A percentile compares a stretch with the other conserved stretches of the same genome.
Evolutionary conservation across 2,888 invertebrate species (phyloP).

Genomic region (Digitonthophagus gazella): DNA sequence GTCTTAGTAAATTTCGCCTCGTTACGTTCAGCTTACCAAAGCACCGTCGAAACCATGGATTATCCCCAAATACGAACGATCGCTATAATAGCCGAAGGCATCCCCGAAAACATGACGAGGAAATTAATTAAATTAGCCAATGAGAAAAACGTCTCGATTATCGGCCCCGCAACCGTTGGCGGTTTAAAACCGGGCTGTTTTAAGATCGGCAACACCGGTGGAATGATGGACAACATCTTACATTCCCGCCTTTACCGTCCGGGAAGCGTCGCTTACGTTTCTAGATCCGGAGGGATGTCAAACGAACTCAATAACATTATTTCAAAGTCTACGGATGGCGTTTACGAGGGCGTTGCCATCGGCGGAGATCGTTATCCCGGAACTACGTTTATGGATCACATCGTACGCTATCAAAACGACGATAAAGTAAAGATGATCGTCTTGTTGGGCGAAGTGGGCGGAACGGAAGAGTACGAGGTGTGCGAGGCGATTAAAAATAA

Average conservation of each 20-base stretch:
- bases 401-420: slow-evolving; percentile 80
- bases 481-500: slow-evolving; percentile 80
- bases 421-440: slow-evolving; percentile 92
- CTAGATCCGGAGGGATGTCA: slow-evolving; percentile 98
- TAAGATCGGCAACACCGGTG: slow-evolving; percentile 97
- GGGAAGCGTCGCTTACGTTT: slow-evolving; percentile 97
- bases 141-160: slow-evolving; percentile 60
- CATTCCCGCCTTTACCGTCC: slow-evolving; percentile 96
- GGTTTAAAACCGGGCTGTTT: slow-evolving; percentile 99
- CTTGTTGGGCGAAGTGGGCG: slow-evolving; percentile 97
- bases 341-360: slow-evolving; percentile 96
- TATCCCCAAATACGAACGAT: slow-evolving; percentile 94
- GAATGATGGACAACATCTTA: slow-evolving; percentile 97
- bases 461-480: slow-evolving; percentile 96
- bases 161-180: slow-evolving; percentile 89
- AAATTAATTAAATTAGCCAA: slow-evolving; percentile 84
- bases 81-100: slow-evolving; percentile 98
- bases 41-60: slow-evolving; percentile 90
- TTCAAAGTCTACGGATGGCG: slow-evolving; percentile 94
- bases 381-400: slow-evolving; percentile 97
- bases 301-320: slow-evolving; percentile 99
- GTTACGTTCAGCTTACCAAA: slow-evolving; percentile 94
- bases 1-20: slow-evolving; percentile 98
- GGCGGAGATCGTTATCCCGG: slow-evolving; percentile 97
- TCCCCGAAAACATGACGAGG: slow-evolving; percentile 97